Evolutionary conservation across 2,797 vertebrate genomes (phyloP).

Genomic region (Lithobates pipiens): DNA sequence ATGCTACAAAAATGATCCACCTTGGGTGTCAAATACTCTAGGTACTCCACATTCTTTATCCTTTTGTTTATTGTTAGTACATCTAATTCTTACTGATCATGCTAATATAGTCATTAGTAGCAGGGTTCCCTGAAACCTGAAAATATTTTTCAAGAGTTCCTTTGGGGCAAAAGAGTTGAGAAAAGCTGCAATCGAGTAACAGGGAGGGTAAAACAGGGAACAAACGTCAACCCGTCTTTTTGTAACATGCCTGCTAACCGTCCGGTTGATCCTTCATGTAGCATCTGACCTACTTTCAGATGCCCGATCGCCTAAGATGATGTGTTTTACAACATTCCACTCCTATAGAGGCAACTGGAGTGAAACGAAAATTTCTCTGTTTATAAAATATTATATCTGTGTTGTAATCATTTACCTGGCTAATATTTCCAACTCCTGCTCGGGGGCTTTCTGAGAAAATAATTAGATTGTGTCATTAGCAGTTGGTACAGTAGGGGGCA

Average conservation of each 20-base stretch:
- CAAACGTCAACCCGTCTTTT: background rate
- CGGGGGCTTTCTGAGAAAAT: constrained; percentile 34
- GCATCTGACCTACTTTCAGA: constrained; percentile 26
- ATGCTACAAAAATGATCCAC: too few relatives aligned
- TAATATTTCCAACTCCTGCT: constrained; percentile 51
- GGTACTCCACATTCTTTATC: too few relatives aligned
- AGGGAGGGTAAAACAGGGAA: background rate
- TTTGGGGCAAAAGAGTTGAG: too few relatives aligned
- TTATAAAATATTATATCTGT: constrained; percentile 62
- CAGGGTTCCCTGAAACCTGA: too few relatives aligned
- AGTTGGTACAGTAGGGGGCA: constrained; percentile 27
- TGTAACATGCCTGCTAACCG: constrained; percentile 10
- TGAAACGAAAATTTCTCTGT: constrained; percentile 45
- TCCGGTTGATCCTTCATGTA: background rate
- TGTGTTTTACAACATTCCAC: constrained; percentile 37
- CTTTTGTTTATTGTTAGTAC: too few relatives aligned
- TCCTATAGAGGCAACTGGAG: constrained; percentile 14
- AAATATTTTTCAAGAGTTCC: too few relatives aligned
- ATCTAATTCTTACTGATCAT: too few relatives aligned
- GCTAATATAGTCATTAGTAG: too few relatives aligned
- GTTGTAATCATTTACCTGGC: constrained; percentile 56
- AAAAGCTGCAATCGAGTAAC: too few relatives aligned
- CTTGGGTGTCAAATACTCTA: too few relatives aligned
- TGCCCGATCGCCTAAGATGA: constrained; percentile 27
- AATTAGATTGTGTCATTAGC: constrained; percentile 32